Evolutionary conservation across 2,797 vertebrate species (phyloP).

Genomic region (Protonibea diacanthus): DNA sequence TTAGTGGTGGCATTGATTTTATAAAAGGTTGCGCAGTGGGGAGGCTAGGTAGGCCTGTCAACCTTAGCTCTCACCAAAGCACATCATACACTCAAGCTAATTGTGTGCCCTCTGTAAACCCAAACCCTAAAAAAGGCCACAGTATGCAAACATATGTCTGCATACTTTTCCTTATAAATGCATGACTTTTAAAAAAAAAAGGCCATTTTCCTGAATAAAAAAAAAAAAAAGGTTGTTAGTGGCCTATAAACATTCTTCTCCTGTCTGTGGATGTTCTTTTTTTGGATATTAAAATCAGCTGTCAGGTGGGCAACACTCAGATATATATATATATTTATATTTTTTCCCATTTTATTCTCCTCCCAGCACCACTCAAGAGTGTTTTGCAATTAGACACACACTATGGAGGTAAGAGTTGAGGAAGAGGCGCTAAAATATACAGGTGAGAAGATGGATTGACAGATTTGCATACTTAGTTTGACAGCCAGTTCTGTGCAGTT

Average conservation of each 20-base stretch:
- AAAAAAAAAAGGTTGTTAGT: background rate
- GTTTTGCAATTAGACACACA: constrained; percentile 57
- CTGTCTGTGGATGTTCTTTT: constrained; percentile 31
- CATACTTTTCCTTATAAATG: background rate
- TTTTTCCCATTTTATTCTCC: constrained; percentile 31
- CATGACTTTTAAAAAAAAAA: constrained; percentile 17
- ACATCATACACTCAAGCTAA: constrained; percentile 73
- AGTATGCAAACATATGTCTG: constrained; percentile 58
- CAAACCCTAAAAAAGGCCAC: constrained; percentile 58
- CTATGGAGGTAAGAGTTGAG: constrained; percentile 28
- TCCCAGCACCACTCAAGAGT: constrained; percentile 33
- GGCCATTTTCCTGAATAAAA: background rate
- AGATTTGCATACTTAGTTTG: constrained; percentile 62
- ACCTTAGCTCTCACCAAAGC: constrained; percentile 69
- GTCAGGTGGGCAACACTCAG: constrained; percentile 43
- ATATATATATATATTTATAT: background rate
- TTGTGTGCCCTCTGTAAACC: constrained; percentile 65
- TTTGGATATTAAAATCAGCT: constrained; percentile 61
- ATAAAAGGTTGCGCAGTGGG: constrained; percentile 84
- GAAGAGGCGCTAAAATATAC: constrained; percentile 35
- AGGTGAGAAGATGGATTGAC: constrained; percentile 67
- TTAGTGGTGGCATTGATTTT: constrained; percentile 86
- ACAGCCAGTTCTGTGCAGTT: constrained; percentile 65
- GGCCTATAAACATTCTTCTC: constrained; percentile 22
- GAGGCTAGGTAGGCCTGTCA: constrained; percentile 81